These are phyloP conservation scores for Netelia inedita DNA, from an alignment of 2,888 invertebrate genomes.

Conservation along the genomic window DNA sequence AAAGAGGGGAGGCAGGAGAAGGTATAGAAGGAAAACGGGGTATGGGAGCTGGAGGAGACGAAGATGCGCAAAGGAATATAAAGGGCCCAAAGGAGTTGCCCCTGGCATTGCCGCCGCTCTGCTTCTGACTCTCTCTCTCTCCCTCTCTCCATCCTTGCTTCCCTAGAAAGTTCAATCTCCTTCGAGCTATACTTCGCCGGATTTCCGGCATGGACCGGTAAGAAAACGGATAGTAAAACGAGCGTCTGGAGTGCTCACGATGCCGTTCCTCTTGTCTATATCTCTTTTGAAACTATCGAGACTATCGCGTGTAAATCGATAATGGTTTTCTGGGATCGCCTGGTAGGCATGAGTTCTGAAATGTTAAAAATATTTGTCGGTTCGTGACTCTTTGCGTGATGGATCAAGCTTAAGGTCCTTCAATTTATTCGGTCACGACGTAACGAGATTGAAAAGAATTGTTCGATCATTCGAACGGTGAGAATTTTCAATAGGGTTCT, in stretches of 20 bases:
- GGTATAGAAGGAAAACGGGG: conserved; percentile 31
- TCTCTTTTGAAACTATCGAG: conserved; percentile 13
- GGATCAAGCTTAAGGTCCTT: background rate
- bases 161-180: conserved; percentile 65
- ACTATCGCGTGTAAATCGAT: conserved; percentile 29
- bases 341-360: background rate
- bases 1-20: conserved; percentile 25
- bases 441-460: no score
- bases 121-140: conserved; percentile 1
- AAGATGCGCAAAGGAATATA: conserved; percentile 66
- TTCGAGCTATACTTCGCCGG: conserved; percentile 60
- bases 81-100: conserved; percentile 70
- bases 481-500: no score
- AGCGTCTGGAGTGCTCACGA: conserved; percentile 52
- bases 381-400: background rate
- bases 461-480: no score
- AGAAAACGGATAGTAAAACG: conserved; percentile 62
- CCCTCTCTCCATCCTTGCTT: background rate
- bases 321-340: conserved; percentile 17
- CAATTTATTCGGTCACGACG: background rate
- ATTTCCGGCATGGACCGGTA: conserved; percentile 69
- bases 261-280: conserved; percentile 4
- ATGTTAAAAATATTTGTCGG: background rate
- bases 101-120: conserved; percentile 49
- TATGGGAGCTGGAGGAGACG: conserved; percentile 35